These are phyloP conservation scores for Lepidurus arcticus DNA, from an alignment of 1,140 invertebrate species.

Conservation along the genomic window DNA sequence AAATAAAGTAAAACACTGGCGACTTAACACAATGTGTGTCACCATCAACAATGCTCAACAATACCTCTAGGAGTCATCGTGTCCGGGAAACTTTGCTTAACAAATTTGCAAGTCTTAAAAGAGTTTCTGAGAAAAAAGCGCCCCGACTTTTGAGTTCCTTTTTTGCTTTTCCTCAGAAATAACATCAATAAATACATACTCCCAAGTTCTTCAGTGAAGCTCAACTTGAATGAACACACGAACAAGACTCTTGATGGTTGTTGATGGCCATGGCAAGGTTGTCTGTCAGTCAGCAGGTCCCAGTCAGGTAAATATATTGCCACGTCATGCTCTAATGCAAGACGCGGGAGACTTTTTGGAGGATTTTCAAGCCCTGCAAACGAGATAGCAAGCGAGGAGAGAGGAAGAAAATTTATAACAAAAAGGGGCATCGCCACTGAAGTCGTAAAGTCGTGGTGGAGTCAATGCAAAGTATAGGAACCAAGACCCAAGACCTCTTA, in stretches of 20 bases:
- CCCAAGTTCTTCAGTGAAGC: no score
- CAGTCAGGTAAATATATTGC: not conserved
- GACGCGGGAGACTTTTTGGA: not conserved
- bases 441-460: conserved; percentile 5
- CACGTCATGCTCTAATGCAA: conserved; percentile 3
- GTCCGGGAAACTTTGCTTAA: no score
- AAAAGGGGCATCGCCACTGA: conserved; percentile 8
- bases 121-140: no score
- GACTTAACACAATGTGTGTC: no score
- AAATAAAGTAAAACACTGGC: no score
- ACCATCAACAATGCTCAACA: no score
- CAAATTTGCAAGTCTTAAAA: no score
- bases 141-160: no score
- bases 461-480: not conserved
- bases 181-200: no score
- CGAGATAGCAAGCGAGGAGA: no score
- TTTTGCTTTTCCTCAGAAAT: no score
- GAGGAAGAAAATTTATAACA: not conserved
- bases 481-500: not conserved
- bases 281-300: not conserved
- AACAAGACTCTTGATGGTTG: not conserved
- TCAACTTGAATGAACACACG: not conserved
- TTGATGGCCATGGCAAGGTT: not conserved
- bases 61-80: no score
- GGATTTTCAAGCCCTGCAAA: not conserved